Conservation (phyloP, 1,140 invertebrate species). For the Calosoma granatense region DNA sequence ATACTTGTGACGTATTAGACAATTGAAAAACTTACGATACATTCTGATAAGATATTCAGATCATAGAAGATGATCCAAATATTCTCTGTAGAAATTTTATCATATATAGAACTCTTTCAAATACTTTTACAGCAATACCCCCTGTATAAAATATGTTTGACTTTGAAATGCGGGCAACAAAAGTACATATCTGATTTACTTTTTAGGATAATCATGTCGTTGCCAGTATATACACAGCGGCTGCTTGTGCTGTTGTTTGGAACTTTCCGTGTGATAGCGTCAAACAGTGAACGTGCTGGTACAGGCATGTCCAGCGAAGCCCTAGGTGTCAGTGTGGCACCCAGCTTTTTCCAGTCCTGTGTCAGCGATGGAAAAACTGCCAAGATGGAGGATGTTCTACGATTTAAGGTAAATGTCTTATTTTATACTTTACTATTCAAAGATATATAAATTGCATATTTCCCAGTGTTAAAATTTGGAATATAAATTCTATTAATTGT, state of each 20-base stretch:
- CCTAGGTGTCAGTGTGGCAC: conserved; percentile 87
- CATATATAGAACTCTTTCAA: too few species aligned
- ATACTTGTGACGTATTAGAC: too few species aligned
- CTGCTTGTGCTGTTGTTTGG: conserved; percentile 91
- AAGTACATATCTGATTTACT: conserved; percentile 15
- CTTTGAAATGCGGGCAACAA: too few species aligned
- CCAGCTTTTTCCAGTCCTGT: conserved; percentile 96
- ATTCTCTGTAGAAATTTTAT: too few species aligned
- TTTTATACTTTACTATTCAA: conserved; percentile 15
- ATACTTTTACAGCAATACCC: too few species aligned
- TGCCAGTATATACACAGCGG: conserved; percentile 85
- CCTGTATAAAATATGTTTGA: too few species aligned
- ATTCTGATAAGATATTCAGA: too few species aligned
- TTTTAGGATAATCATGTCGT: conserved; percentile 74
- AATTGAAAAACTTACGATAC: too few species aligned
- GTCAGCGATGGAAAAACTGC: conserved; percentile 88
- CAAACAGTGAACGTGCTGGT: conserved; percentile 77
- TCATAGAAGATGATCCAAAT: too few species aligned
- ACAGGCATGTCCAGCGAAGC: conserved; percentile 96
- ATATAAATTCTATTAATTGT: too few species aligned
- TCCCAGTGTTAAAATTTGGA: too few species aligned
- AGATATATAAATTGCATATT: too few species aligned
- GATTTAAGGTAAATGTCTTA: conserved; percentile 75
- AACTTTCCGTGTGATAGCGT: conserved; percentile 92
- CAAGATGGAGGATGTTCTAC: conserved; percentile 87